A percentile compares a stretch with the other conserved stretches of the same genome.
Evolutionary conservation across 2,797 vertebrate species (phyloP).

Genomic region (Lerista edwardsae): DNA sequence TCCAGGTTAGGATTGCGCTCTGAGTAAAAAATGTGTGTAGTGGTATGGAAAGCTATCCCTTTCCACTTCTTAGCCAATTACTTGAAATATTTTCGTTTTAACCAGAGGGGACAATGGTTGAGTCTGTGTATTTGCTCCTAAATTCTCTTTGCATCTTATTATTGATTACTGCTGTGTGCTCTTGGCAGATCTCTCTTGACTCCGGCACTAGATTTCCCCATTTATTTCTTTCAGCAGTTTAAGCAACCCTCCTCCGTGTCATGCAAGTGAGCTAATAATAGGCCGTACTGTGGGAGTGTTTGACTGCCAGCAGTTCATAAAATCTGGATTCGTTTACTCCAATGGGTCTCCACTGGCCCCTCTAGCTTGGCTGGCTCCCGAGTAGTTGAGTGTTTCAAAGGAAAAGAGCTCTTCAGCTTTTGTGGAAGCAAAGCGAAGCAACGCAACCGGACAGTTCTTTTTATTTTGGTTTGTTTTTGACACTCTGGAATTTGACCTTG

Average conservation of each 20-base stretch:
- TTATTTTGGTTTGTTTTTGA: not conserved
- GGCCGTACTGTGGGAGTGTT: not conserved
- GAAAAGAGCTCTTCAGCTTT: not conserved
- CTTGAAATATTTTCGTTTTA: not conserved
- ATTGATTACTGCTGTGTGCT: not conserved
- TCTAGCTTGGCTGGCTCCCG: conserved; percentile 15
- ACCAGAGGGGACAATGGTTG: not conserved
- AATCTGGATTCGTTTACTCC: conserved; percentile 21
- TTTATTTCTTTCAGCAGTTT: conserved; percentile 3
- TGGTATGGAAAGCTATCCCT: too few relatives aligned
- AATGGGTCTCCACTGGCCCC: conserved; percentile 7
- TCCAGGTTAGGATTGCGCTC: too few relatives aligned
- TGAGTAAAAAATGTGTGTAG: too few relatives aligned
- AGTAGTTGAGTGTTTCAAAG: conserved; percentile 19
- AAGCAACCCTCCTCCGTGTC: not conserved
- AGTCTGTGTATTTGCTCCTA: not conserved
- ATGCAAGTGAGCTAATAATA: conserved; percentile 8
- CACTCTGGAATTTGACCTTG: conserved; percentile 35
- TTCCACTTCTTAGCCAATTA: not conserved
- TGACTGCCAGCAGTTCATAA: conserved; percentile 15
- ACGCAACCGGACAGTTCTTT: not conserved
- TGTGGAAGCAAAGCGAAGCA: not conserved
- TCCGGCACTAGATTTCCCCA: not conserved
- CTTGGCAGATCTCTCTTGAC: rapidly evolving
- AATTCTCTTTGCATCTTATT: not conserved